Percentiles rank a stretch among this genome's conserved stretches.
phyloP scores from a whole-genome alignment of 2,797 vertebrate genomes.

The Ctenopoma multispine region DNA sequence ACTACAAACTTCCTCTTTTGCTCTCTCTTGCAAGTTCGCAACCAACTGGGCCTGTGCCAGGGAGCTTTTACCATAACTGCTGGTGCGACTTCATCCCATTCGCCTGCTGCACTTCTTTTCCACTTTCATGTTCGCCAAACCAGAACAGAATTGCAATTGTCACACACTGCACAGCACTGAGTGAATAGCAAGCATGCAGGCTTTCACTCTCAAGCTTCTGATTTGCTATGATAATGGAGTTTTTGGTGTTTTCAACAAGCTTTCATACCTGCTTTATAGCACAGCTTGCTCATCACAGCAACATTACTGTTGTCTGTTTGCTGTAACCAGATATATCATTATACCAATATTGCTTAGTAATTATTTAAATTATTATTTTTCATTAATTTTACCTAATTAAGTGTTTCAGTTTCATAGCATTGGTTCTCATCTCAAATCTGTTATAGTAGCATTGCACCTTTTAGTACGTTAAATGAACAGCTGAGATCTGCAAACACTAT shows the following conservation, averaged over 20 bases:
- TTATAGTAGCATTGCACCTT: not conserved
- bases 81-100: conserved; percentile 50
- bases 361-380: conserved; percentile 3
- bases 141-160: conserved; percentile 57
- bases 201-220: conserved; percentile 15
- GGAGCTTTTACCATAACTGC: conserved; percentile 54
- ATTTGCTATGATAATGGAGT: conserved; percentile 50
- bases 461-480: not conserved
- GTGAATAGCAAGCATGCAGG: conserved; percentile 18
- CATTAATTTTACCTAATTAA: not conserved
- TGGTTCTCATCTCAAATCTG: conserved; percentile 3
- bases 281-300: conserved; percentile 23
- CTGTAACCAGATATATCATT: conserved; percentile 14
- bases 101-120: conserved; percentile 41
- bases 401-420: not conserved
- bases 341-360: conserved; percentile 8
- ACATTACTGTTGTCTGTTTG: conserved; percentile 10
- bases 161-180: conserved; percentile 42
- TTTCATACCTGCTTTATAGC: conserved; percentile 41
- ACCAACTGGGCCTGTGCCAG: conserved; percentile 40
- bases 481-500: not conserved
- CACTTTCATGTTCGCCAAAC: conserved; percentile 58
- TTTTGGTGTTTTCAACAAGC: conserved; percentile 44
- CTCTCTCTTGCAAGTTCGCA: conserved; percentile 26
- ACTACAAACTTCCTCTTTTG: conserved; percentile 30